Evolutionary conservation across 1,140 invertebrate genomes (phyloP).

Genomic region (Cyphomyrmex costatus): DNA sequence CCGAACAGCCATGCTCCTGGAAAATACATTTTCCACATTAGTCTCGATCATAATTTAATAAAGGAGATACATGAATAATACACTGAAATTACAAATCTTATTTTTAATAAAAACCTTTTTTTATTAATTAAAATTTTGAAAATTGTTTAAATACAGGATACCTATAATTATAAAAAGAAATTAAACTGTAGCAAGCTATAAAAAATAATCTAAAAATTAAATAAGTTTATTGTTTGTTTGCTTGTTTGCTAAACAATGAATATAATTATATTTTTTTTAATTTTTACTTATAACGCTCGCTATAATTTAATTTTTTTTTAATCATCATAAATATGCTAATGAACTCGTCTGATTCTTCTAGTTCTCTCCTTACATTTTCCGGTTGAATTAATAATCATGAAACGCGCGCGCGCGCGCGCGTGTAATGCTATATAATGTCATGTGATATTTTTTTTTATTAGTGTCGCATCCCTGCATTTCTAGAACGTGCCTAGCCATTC

Average conservation of each 20-base stretch:
- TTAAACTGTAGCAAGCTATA: background rate
- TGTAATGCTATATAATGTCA: background rate
- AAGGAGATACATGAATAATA: background rate
- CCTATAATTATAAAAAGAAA: background rate
- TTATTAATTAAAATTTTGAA: background rate
- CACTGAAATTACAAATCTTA: background rate
- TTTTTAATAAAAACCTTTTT: background rate
- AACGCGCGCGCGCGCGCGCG: background rate
- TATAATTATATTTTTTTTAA: background rate
- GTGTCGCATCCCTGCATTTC: slow-evolving; percentile 14
- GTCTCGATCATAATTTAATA: background rate
- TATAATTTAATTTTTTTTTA: background rate
- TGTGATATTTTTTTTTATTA: background rate
- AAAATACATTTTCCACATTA: background rate
- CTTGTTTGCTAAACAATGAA: no score
- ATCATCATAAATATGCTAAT: background rate
- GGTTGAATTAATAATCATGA: background rate
- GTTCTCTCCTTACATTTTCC: background rate
- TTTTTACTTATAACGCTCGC: background rate
- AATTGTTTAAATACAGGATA: no score
- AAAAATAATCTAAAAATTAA: no score
- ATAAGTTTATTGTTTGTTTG: no score
- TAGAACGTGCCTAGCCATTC: background rate
- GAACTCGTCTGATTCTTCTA: background rate
- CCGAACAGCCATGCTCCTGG: slow-evolving; percentile 78